A percentile compares a stretch with the other conserved stretches of the same genome.
These are phyloP conservation scores for Microplitis deprimator DNA, from an alignment of 2,888 invertebrate genomes.

Conservation along the genomic window DNA sequence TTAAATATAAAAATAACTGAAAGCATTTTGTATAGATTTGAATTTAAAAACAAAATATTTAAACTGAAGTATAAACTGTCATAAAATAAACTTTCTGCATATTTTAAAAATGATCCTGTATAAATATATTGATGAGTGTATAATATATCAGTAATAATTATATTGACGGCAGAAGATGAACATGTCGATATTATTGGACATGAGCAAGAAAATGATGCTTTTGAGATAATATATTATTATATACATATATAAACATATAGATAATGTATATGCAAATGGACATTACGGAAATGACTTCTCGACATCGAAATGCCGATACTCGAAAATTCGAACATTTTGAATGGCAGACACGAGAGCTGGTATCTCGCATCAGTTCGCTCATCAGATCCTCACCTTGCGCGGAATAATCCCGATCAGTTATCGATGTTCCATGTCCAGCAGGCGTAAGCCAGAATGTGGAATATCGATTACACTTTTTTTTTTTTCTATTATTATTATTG, in stretches of 20 bases:
- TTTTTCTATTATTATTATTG: background rate
- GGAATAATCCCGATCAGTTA: slow-evolving; percentile 30
- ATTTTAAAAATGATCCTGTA: background rate
- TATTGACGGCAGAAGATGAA: background rate
- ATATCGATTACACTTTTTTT: slow-evolving; percentile 28
- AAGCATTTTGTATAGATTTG: background rate
- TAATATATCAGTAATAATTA: background rate
- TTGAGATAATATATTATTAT: background rate
- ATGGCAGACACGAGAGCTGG: slow-evolving; percentile 21
- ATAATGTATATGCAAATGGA: slow-evolving; percentile 31
- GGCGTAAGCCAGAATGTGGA: slow-evolving; percentile 25
- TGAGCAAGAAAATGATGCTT: background rate
- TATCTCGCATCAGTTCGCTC: slow-evolving; percentile 29
- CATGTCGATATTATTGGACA: background rate
- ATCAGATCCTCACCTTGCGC: slow-evolving; percentile 33
- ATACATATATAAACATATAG: background rate
- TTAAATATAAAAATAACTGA: background rate
- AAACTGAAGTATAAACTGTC: background rate
- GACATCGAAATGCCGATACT: slow-evolving; percentile 51
- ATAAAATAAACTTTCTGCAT: background rate
- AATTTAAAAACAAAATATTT: background rate
- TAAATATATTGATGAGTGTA: background rate
- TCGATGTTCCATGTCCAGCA: slow-evolving; percentile 23
- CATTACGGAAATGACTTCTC: slow-evolving; percentile 48
- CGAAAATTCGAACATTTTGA: slow-evolving; percentile 28